Evolutionary conservation across 2,113 vertebrate species (phyloP).

Genomic region (Centropus bengalensis): DNA sequence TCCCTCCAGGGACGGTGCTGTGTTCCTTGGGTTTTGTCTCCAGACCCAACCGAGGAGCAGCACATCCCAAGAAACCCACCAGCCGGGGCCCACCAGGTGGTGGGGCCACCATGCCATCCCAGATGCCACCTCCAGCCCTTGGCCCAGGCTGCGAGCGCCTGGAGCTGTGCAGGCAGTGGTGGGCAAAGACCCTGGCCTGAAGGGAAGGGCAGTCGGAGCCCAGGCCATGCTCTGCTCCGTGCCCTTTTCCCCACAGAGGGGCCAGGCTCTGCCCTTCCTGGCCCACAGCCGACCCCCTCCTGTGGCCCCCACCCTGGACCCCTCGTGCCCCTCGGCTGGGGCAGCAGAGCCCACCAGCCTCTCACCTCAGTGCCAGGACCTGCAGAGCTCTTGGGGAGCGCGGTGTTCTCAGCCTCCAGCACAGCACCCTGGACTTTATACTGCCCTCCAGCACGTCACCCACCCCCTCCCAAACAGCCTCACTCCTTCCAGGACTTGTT

Average conservation of each 20-base stretch:
- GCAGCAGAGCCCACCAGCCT: not conserved
- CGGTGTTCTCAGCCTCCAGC: not conserved
- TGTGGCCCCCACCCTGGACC: not conserved
- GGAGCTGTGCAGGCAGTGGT: not conserved
- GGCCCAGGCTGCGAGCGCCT: not conserved
- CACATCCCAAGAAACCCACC: not conserved
- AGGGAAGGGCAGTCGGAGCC: not conserved
- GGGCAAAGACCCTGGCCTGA: not conserved
- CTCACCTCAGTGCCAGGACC: not conserved
- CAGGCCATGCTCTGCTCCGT: not conserved
- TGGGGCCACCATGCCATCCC: not conserved
- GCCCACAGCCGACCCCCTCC: rapidly evolving
- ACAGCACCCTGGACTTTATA: conserved; percentile 45
- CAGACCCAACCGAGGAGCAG: not conserved
- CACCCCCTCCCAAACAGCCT: conserved; percentile 13
- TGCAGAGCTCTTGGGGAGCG: not conserved
- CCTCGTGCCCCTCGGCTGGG: not conserved
- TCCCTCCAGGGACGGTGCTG: rapidly evolving
- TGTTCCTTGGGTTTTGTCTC: not conserved
- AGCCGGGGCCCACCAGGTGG: not conserved
- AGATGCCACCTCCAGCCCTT: not conserved
- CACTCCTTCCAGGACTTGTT: not conserved
- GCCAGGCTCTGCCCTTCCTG: not conserved
- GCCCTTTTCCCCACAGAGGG: rapidly evolving
- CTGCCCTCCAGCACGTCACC: not conserved